Evolutionary conservation across 2,888 invertebrate species (phyloP).

Genomic region (Dioctria linearis): DNA sequence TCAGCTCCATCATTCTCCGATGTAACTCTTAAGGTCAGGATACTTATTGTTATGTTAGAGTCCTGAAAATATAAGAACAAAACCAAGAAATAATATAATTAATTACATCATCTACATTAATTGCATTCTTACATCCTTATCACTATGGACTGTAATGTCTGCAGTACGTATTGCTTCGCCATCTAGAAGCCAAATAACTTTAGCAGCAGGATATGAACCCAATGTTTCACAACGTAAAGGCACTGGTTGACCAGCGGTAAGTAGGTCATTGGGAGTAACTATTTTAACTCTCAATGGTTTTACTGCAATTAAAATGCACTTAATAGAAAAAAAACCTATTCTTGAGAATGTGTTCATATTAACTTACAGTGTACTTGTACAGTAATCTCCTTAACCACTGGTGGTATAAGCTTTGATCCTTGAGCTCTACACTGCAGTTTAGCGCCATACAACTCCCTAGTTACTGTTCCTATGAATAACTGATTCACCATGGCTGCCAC

Average conservation of each 20-base stretch:
- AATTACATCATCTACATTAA: not conserved
- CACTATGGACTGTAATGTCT: slow-evolving; percentile 75
- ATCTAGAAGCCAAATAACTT: slow-evolving; percentile 86
- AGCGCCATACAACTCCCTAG: slow-evolving; percentile 81
- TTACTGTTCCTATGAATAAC: slow-evolving; percentile 80
- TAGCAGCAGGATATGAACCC: slow-evolving; percentile 87
- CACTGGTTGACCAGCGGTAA: slow-evolving; percentile 82
- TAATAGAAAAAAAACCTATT: slow-evolving; percentile 15
- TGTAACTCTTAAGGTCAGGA: slow-evolving; percentile 81
- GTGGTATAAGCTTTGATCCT: slow-evolving; percentile 79
- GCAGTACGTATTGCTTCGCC: slow-evolving; percentile 78
- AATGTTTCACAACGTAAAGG: slow-evolving; percentile 84
- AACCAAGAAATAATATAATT: not conserved
- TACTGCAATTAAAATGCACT: slow-evolving; percentile 73
- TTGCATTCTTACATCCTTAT: slow-evolving; percentile 66
- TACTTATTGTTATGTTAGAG: slow-evolving; percentile 79
- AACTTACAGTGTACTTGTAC: slow-evolving; percentile 81
- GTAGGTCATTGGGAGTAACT: slow-evolving; percentile 79
- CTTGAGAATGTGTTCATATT: slow-evolving; percentile 1
- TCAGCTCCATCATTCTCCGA: slow-evolving; percentile 87
- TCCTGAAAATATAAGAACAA: slow-evolving; percentile 63
- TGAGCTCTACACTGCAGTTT: slow-evolving; percentile 85
- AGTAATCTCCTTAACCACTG: slow-evolving; percentile 81
- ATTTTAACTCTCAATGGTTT: slow-evolving; percentile 85
- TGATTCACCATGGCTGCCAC: slow-evolving; percentile 80